Evolutionary conservation across 2,113 vertebrate species (phyloP), one percentile per base, ranked within the genome.

Genomic region (Saccopteryx bilineata): DNA sequence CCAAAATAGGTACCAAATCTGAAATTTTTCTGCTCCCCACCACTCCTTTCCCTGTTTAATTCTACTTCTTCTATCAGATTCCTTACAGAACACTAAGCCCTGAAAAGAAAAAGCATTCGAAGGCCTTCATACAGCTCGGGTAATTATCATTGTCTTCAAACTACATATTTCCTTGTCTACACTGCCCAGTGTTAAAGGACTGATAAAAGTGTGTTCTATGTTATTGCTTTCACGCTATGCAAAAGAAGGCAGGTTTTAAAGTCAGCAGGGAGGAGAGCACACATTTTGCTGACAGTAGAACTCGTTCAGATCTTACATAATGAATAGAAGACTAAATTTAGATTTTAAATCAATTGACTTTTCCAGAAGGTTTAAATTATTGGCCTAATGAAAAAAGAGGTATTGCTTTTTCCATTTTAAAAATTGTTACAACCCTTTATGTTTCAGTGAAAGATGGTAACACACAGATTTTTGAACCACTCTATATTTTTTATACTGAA

Each of bases 351-450:
- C 82, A 95, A 90, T 48, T 86, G 63, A 54, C 13, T 75, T 89
- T 86, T 83, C 82, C 69, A 94, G 56, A 95, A 89, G 23, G 24
- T 71, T 92, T 26, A 39, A 96, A 87, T 71, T 95, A 96, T 52
- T 79, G 68, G 74, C 48, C 60, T 84, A 92, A 79, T 90, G 33
- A 66, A 87, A 80, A 48, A 87, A 85, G 6, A 71, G 1, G 0
- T 71, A 75, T 83, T 7, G 60, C 61, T 85, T 81, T 50, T 69
- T 7, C 7, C 33, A 66, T 9, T 76, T 80, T 5, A 31, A 91
- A 85, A 82, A 26, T 56, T n/a, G 15, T 56, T 68, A n/a, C 12
- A 79, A 26, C 0, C 10, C 13, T 80, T 88, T 86, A 66, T 78
- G 14, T 7, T 91, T 87, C 87, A n/a, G 52, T 90, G 46, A 31